These are phyloP conservation scores for Saxidomus purpurata DNA, from an alignment of 1,140 invertebrate species.

Conservation along the genomic window DNA sequence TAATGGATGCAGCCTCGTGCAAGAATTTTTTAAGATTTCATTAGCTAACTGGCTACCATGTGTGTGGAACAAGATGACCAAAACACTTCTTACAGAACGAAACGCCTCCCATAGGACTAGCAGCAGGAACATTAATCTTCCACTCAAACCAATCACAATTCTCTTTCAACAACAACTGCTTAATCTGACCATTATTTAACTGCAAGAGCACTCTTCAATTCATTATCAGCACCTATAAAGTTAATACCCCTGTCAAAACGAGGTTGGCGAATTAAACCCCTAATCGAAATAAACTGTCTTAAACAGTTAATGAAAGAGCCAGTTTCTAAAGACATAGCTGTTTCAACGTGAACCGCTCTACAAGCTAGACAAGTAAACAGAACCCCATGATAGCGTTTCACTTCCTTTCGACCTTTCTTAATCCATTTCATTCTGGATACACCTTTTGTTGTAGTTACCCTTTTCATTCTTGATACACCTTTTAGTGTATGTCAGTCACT, in stretches of 20 bases:
- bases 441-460: too few species aligned
- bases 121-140: background rate
- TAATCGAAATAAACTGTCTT: conserved; percentile 56
- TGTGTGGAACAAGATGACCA: background rate
- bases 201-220: background rate
- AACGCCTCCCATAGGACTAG: conserved; percentile 38
- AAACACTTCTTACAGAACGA: conserved; percentile 35
- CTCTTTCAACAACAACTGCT: background rate
- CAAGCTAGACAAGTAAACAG: conserved; percentile 44
- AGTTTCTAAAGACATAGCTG: conserved; percentile 12
- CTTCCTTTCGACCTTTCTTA: background rate
- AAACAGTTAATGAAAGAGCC: conserved; percentile 33
- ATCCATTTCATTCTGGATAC: too few species aligned
- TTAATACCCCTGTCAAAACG: conserved; percentile 34
- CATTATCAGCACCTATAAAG: background rate
- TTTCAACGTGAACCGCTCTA: conserved; percentile 46
- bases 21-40: conserved; percentile 27
- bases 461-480: too few species aligned
- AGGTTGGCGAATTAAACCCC: conserved; percentile 51
- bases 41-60: conserved; percentile 29
- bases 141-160: background rate
- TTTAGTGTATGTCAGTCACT: too few species aligned
- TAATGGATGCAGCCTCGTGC: conserved; percentile 28
- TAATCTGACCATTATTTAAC: background rate
- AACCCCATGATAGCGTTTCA: conserved; percentile 22